phyloP scores from a whole-genome alignment of 2,113 vertebrate species.

The Clupea harengus region DNA sequence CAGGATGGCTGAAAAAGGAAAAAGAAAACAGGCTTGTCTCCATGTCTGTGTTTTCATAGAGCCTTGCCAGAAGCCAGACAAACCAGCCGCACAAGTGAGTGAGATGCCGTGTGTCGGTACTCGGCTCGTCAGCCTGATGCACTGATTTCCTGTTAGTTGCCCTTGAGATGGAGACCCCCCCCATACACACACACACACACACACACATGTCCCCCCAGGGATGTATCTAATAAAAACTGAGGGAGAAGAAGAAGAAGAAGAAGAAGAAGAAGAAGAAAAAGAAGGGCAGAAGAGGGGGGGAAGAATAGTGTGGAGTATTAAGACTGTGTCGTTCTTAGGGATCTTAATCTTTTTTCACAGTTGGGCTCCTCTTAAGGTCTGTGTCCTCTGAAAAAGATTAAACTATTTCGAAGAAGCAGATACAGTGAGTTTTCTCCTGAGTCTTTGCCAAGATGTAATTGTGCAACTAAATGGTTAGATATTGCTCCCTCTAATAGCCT shows the following conservation, averaged over 20 bases:
- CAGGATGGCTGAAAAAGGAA: not conserved
- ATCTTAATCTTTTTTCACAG: not conserved
- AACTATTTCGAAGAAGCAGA: not conserved
- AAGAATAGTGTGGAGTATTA: not conserved
- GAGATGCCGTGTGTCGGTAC: not conserved
- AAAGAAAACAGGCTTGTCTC: not conserved
- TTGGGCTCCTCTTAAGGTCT: not conserved
- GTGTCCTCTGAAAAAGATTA: not conserved
- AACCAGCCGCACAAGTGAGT: not conserved
- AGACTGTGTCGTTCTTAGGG: not conserved
- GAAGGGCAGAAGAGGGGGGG: too few species aligned
- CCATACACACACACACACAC: not conserved
- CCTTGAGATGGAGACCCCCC: not conserved
- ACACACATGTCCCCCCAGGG: not conserved
- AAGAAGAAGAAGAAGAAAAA: not conserved
- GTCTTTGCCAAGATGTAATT: constrained; percentile 2
- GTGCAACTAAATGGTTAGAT: not conserved
- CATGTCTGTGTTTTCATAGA: not conserved
- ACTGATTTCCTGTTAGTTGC: not conserved
- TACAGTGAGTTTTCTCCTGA: not conserved
- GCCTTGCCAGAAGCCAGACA: not conserved
- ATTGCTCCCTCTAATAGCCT: not conserved
- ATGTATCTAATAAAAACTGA: not conserved
- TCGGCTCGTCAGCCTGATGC: not conserved
- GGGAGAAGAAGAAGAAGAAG: not conserved